phyloP scores from a whole-genome alignment of 2,797 vertebrate species.

The Hephaestus fuliginosus region DNA sequence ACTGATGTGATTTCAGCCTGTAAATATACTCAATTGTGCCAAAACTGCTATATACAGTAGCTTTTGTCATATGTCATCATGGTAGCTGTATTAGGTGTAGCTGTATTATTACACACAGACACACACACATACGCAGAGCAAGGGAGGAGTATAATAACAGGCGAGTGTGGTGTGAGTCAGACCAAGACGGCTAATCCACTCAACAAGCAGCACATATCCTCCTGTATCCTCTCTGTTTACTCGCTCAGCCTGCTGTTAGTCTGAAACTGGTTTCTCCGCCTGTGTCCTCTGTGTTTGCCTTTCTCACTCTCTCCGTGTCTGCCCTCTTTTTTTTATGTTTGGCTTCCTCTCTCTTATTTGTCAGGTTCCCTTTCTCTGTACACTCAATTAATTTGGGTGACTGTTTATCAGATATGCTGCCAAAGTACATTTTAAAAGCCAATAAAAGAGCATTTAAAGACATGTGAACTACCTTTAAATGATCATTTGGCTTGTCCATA shows the following conservation, averaged over 20 bases:
- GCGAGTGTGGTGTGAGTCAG: constrained; percentile 63
- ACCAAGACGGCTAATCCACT: constrained; percentile 66
- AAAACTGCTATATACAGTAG: constrained; percentile 16
- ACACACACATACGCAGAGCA: constrained; percentile 9
- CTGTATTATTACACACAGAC: constrained; percentile 5
- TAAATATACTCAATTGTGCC: constrained; percentile 7
- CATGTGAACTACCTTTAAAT: constrained; percentile 18
- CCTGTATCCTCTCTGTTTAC: constrained; percentile 64
- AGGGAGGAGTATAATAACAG: constrained; percentile 54
- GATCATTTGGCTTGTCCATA: not conserved
- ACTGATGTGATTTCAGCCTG: constrained; percentile 7
- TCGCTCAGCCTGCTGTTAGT: constrained; percentile 27
- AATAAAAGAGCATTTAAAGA: constrained; percentile 4
- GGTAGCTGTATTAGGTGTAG: constrained; percentile 2
- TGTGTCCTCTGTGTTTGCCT: constrained; percentile 39
- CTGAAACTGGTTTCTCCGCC: constrained; percentile 26
- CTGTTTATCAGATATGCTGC: not conserved
- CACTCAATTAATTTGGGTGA: not conserved
- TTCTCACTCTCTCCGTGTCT: constrained; percentile 39
- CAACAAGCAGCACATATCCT: constrained; percentile 58
- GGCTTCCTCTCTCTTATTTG: constrained; percentile 13
- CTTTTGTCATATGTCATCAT: constrained; percentile 42
- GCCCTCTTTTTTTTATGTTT: constrained; percentile 10
- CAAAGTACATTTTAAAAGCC: constrained; percentile 11
- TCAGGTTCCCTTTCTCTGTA: not conserved